A percentile compares a stretch with the other conserved stretches of the same genome.
Evolutionary conservation across 1,140 invertebrate genomes (phyloP).

Genomic region (Penaeus indicus): DNA sequence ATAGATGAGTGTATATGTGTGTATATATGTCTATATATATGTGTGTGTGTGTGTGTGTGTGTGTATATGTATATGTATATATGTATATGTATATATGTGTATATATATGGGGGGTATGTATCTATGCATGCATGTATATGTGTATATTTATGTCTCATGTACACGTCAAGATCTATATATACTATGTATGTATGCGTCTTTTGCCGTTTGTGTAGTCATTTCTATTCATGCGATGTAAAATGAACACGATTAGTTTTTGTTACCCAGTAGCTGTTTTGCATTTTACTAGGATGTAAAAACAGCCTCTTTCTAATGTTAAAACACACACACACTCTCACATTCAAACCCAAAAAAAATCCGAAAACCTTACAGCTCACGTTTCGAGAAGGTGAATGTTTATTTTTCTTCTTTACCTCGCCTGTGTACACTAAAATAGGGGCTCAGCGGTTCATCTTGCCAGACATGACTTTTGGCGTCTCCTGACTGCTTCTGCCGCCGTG

Average conservation of each 20-base stretch:
- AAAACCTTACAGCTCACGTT: conserved; percentile 56
- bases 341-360: conserved; percentile 2
- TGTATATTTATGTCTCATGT: conserved; percentile 20
- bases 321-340: not conserved
- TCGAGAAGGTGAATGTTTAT: conserved; percentile 51
- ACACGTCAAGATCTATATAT: conserved; percentile 5
- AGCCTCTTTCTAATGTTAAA: conserved; percentile 29
- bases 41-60: too few species aligned
- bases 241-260: not conserved
- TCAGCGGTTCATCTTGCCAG: conserved; percentile 33
- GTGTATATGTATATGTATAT: not conserved
- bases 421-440: conserved; percentile 54
- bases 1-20: not conserved
- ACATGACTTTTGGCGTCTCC: not conserved
- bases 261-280: conserved; percentile 5
- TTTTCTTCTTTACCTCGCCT: conserved; percentile 52
- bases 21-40: not conserved
- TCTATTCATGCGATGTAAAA: conserved; percentile 31
- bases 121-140: conserved; percentile 29
- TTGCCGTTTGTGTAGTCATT: conserved; percentile 18
- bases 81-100: conserved; percentile 39
- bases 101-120: not conserved
- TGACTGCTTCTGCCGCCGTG: not conserved
- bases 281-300: conserved; percentile 33
- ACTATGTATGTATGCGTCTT: conserved; percentile 22